phyloP scores from a whole-genome alignment of 2,797 vertebrate species.

The Esox masquinongy region DNA sequence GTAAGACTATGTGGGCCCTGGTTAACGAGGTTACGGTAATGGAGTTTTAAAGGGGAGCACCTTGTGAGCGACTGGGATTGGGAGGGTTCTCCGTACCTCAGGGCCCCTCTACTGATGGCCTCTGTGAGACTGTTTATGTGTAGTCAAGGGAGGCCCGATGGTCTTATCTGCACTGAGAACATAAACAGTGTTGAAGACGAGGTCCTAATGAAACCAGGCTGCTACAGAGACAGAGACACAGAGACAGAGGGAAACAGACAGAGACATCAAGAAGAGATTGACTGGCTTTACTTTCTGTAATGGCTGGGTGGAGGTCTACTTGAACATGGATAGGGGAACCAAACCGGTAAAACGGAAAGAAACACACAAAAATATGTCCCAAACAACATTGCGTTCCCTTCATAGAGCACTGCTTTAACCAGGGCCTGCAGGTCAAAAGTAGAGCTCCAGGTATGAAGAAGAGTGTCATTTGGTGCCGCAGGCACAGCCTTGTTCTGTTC shows the following conservation, averaged over 20 bases:
- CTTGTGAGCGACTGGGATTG: background rate
- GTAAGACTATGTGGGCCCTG: background rate
- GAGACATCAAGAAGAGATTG: background rate
- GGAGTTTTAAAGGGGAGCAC: conserved; percentile 3
- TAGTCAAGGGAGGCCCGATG: background rate
- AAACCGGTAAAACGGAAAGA: too few relatives aligned
- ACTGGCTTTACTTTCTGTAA: background rate
- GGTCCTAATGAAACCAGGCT: background rate
- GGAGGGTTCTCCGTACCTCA: background rate
- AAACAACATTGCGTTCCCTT: background rate
- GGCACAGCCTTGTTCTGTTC: background rate
- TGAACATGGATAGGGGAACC: background rate
- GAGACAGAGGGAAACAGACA: background rate
- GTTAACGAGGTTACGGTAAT: conserved; percentile 5
- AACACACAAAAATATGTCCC: too few relatives aligned
- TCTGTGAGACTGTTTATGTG: background rate
- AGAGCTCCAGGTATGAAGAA: background rate
- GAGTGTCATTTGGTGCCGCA: background rate
- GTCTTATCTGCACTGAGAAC: background rate
- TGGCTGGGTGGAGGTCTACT: background rate
- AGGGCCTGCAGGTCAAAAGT: background rate
- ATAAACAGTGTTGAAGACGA: background rate
- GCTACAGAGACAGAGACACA: background rate
- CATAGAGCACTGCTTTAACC: background rate
- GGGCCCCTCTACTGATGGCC: background rate